A percentile compares a stretch with the other conserved stretches of the same genome.
phyloP scores from a whole-genome alignment of 2,888 invertebrate species.

The Cartodere bifasciata region DNA sequence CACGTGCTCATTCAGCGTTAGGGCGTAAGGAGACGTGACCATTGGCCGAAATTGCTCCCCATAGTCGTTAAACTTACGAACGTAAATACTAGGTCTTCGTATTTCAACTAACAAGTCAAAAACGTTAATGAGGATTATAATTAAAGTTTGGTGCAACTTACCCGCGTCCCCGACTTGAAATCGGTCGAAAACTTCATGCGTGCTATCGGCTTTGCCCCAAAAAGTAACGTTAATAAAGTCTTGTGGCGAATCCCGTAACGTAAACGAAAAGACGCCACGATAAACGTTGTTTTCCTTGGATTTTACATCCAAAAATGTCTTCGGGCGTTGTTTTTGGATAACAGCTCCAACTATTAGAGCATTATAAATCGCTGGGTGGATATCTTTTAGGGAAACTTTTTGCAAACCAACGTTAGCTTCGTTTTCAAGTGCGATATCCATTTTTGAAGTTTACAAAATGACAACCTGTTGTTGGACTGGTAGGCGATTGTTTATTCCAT shows the following conservation, averaged over 20 bases:
- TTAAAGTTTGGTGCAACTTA: too few relatives aligned
- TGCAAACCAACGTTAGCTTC: slow-evolving; percentile 20
- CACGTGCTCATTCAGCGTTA: slow-evolving; percentile 49
- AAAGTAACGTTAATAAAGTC: slow-evolving; percentile 64
- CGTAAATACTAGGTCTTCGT: slow-evolving; percentile 48
- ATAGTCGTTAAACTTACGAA: slow-evolving; percentile 39
- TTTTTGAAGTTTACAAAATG: too few relatives aligned
- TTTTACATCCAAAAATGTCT: slow-evolving; percentile 39
- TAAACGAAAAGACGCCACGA: slow-evolving; percentile 65
- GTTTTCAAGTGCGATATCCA: too few relatives aligned
- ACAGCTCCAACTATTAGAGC: slow-evolving; percentile 42
- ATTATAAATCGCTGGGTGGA: slow-evolving; percentile 26
- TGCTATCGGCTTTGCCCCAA: slow-evolving; percentile 56
- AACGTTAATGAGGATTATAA: too few relatives aligned
- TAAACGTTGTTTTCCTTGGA: slow-evolving; percentile 41
- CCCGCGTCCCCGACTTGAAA: slow-evolving; percentile 60
- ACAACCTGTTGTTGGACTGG: too few relatives aligned
- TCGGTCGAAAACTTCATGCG: slow-evolving; percentile 46
- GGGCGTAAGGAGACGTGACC: slow-evolving; percentile 50
- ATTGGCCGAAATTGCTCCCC: slow-evolving; percentile 52
- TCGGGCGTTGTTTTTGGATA: slow-evolving; percentile 51
- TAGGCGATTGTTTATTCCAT: too few relatives aligned
- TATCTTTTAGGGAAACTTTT: slow-evolving; percentile 24
- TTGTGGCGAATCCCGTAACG: slow-evolving; percentile 56
- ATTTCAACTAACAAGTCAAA: slow-evolving; percentile 63